phyloP scores from a whole-genome alignment of 2,113 vertebrate genomes.

The Oncorhynchus clarkii region DNA sequence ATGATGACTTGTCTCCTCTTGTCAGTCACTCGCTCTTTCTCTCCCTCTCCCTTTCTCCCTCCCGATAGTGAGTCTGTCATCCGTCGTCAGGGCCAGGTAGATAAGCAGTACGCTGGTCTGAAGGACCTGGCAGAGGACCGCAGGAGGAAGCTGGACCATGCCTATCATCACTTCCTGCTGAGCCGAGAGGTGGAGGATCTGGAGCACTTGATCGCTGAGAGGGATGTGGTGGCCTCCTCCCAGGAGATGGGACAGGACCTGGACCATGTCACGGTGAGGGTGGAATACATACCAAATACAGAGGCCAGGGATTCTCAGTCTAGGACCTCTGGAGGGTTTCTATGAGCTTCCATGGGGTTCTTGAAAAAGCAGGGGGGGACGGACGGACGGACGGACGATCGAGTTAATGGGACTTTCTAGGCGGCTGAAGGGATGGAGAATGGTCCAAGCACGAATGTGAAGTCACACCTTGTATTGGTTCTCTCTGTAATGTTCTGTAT shows the following conservation, averaged over 20 bases:
- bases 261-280: constrained; percentile 90
- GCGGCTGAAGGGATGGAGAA: neutral
- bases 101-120: constrained; percentile 91
- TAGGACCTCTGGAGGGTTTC: neutral
- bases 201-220: constrained; percentile 93
- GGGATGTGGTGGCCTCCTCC: constrained; percentile 86
- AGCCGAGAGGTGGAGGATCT: constrained; percentile 90
- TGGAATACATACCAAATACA: constrained; percentile 28
- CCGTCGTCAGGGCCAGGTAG: constrained; percentile 91
- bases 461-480: no score
- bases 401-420: neutral
- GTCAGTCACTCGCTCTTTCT: neutral
- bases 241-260: constrained; percentile 96
- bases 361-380: no score
- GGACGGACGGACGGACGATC: no score
- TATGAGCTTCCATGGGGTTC: neutral
- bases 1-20: constrained; percentile 34
- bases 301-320: neutral
- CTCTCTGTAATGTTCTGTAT: no score
- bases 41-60: neutral
- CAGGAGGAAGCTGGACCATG: constrained; percentile 85
- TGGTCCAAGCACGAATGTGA: neutral
- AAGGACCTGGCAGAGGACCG: constrained; percentile 88
- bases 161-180: constrained; percentile 89
- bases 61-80: constrained; percentile 87